phyloP scores from a whole-genome alignment of 2,888 invertebrate genomes.

The Conchocele bisecta region DNA sequence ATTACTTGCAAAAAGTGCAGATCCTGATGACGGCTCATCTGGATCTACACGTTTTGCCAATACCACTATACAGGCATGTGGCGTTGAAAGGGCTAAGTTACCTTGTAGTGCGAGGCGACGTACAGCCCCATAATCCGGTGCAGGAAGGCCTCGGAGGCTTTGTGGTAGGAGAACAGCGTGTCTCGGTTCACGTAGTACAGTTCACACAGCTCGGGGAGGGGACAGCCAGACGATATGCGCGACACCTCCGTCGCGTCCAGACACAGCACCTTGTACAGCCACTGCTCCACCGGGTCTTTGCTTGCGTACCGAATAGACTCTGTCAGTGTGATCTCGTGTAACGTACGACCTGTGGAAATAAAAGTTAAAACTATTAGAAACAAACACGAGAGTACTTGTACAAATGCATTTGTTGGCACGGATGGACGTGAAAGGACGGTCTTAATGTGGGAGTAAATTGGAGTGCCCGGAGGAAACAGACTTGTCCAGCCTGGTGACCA shows the following conservation, averaged over 20 bases:
- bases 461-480: too few species aligned
- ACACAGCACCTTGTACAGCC: conserved; percentile 96
- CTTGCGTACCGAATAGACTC: conserved; percentile 97
- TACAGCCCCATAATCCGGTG: conserved; percentile 96
- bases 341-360: conserved; percentile 75
- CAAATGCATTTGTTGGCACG: too few species aligned
- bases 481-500: too few species aligned
- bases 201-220: conserved; percentile 94
- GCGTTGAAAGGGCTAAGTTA: conserved; percentile 55
- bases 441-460: too few species aligned
- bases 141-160: conserved; percentile 91
- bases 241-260: conserved; percentile 90
- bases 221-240: conserved; percentile 90
- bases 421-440: too few species aligned
- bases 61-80: too few species aligned
- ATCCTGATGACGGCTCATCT: too few species aligned
- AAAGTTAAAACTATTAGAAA: background rate
- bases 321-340: conserved; percentile 88
- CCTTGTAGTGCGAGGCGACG: conserved; percentile 99
- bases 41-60: too few species aligned
- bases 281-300: conserved; percentile 92
- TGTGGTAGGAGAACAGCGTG: conserved; percentile 97
- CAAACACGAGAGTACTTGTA: background rate
- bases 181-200: conserved; percentile 89
- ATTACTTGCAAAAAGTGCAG: too few species aligned